A percentile compares a stretch with the other conserved stretches of the same genome.
Conservation (phyloP, 2,888 invertebrate species). For the Thymelicus sylvestris region DNA sequence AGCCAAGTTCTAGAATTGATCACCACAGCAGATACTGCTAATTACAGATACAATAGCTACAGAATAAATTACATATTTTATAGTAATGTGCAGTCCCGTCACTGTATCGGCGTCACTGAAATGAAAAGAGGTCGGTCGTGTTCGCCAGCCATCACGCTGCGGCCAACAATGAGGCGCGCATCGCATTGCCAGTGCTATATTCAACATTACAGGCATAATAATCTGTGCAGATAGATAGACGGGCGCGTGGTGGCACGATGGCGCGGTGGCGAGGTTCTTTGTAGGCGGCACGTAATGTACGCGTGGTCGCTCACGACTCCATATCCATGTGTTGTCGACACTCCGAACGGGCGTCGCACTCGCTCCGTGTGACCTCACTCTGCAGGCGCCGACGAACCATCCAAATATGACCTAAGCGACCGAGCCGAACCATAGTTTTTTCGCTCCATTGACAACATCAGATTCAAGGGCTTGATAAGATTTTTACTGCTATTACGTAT, state of each 20-base stretch:
- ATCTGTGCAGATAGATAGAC: slow-evolving; percentile 61
- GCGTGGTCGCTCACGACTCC: slow-evolving; percentile 69
- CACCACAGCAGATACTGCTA: neutral
- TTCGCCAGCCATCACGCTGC: slow-evolving; percentile 62
- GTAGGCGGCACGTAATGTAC: slow-evolving; percentile 76
- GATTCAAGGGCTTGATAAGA: slow-evolving; percentile 23
- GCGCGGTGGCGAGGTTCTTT: slow-evolving; percentile 49
- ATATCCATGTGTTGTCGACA: slow-evolving; percentile 65
- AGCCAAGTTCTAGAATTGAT: neutral
- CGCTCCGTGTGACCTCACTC: slow-evolving; percentile 70
- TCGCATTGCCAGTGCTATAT: slow-evolving; percentile 67
- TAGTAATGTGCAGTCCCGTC: slow-evolving; percentile 19
- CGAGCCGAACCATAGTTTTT: slow-evolving; percentile 44
- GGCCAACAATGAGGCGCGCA: slow-evolving; percentile 67
- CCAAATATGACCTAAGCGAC: slow-evolving; percentile 66
- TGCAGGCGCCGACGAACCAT: slow-evolving; percentile 63
- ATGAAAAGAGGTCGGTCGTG: slow-evolving; percentile 79
- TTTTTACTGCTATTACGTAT: neutral
- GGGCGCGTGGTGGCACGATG: slow-evolving; percentile 48
- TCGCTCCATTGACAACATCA: slow-evolving; percentile 36
- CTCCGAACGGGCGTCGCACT: slow-evolving; percentile 65
- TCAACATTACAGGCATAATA: slow-evolving; percentile 62
- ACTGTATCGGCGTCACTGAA: slow-evolving; percentile 67
- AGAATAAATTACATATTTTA: neutral
- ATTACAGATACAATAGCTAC: neutral